Base-by-base conservation (phyloP, 2,888 invertebrate species). In the Loripinus fragilis region DNA sequence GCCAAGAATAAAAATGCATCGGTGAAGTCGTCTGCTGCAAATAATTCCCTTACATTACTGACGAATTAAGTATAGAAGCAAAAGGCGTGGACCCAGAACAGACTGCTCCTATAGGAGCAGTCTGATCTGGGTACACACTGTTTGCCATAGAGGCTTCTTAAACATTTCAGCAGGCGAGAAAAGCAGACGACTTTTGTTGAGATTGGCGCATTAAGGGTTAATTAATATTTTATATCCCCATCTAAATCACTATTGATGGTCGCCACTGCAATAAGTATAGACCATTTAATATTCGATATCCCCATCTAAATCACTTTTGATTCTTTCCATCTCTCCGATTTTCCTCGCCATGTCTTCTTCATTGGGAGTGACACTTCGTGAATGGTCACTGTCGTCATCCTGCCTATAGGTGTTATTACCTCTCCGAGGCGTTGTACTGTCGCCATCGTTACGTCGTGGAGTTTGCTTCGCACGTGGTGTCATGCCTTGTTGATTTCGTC, bases 281-380 rank as follows among this genome's bases (percentile, higher is more conserved):
- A n/a, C n/a, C n/a, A n/a, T 38, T 52, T 83, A 83, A 50, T 66
- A 80, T 7, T 83, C 66, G 20, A 83, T 28, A 8, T 76, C 64
- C n/a, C 74, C 60, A 66, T 83, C 78, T 30, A 74, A 38, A 68
- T 74, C 38, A 2, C 23, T 35, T 25, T 71, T 71, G 28, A 30
- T 15, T 8, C 33, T 42, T 42, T 76, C 78, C 80, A 83, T 83
- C 17, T 70, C 80, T 2, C 55, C 71, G 17, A 76, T 71, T 33
- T 74, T 55, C 35, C 66, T 42, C 25, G 48, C n/a, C 71, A 78
- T 78, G 33, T 75, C 78, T 17, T 67, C 67, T 0, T 80, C 83
- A 3, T 60, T 17, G n/a, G 78, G 74, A 10, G 71, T 64, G 30
- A 70, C 65, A 23, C 76, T 42, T 8, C 75, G 41, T 17, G 70